Evolutionary conservation across 1,140 invertebrate species (phyloP).

Genomic region (Aphidius ervi): DNA sequence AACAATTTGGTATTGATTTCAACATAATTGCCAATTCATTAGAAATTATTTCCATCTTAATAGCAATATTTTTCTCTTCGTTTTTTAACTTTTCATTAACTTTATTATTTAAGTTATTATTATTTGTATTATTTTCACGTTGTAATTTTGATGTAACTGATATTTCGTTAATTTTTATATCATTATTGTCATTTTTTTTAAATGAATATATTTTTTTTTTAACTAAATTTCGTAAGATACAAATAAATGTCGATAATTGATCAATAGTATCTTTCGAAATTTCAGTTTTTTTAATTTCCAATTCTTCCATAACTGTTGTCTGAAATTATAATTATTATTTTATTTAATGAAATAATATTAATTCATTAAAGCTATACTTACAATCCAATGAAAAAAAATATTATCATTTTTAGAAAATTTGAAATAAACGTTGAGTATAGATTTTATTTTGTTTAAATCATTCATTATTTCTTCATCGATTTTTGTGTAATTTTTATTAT

Average conservation of each 20-base stretch:
- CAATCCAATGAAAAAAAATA: conserved; percentile 46
- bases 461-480: conserved; percentile 22
- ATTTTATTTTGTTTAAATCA: conserved; percentile 27
- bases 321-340: conserved; percentile 21
- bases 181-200: background rate
- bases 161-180: conserved; percentile 4
- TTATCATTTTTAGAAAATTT: conserved; percentile 37
- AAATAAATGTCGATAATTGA: conserved; percentile 36
- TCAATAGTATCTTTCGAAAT: conserved; percentile 15
- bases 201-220: conserved; percentile 26
- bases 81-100: conserved; percentile 23
- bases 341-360: conserved; percentile 12
- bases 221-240: conserved; percentile 29
- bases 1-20: conserved; percentile 33
- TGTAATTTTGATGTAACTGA: conserved; percentile 31
- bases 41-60: conserved; percentile 26
- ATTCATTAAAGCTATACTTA: conserved; percentile 17
- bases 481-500: conserved; percentile 16
- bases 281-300: conserved; percentile 20
- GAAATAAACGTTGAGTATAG: conserved; percentile 29
- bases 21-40: conserved; percentile 32
- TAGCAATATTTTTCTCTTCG: conserved; percentile 22
- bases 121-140: conserved; percentile 21
- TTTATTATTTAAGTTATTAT: conserved; percentile 25
- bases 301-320: conserved; percentile 35